phyloP scores from a whole-genome alignment of 2,888 invertebrate species.

The Rhagium mordax region DNA sequence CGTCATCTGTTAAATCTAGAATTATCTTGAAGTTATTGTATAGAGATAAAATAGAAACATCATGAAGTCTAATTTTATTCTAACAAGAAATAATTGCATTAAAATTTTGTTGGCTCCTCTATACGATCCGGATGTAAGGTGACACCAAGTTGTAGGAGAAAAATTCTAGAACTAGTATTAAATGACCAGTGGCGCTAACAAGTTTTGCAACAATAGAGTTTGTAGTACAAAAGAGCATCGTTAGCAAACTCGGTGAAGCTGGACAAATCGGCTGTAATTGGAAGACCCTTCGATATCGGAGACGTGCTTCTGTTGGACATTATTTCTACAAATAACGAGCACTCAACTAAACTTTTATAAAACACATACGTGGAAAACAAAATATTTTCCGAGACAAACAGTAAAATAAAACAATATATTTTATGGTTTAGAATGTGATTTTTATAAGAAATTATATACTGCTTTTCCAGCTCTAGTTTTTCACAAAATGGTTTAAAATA shows the following conservation, averaged over 20 bases:
- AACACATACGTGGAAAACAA: conserved; percentile 3
- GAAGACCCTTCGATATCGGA: conserved; percentile 42
- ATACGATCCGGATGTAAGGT: not conserved
- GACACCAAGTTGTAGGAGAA: conserved; percentile 3
- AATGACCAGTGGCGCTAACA: conserved; percentile 29
- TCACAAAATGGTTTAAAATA: no score
- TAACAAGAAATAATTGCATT: no score
- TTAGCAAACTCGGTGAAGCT: conserved; percentile 38
- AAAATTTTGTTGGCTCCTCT: no score
- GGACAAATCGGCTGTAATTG: conserved; percentile 43
- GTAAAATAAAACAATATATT: not conserved
- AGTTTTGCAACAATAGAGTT: conserved; percentile 30
- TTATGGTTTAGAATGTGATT: no score
- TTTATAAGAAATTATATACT: no score
- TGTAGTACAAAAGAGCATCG: conserved; percentile 38
- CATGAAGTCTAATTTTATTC: no score
- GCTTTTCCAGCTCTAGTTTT: no score
- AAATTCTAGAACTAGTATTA: conserved; percentile 13
- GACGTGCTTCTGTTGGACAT: conserved; percentile 38
- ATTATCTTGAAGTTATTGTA: no score
- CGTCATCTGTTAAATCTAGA: no score
- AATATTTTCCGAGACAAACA: conserved; percentile 7
- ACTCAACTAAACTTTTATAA: conserved; percentile 2
- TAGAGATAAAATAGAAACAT: no score
- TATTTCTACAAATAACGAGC: conserved; percentile 42